A percentile compares a stretch with the other conserved stretches of the same genome.
phyloP scores from a whole-genome alignment of 2,797 vertebrate genomes.

The Acrossocheilus fasciatus region DNA sequence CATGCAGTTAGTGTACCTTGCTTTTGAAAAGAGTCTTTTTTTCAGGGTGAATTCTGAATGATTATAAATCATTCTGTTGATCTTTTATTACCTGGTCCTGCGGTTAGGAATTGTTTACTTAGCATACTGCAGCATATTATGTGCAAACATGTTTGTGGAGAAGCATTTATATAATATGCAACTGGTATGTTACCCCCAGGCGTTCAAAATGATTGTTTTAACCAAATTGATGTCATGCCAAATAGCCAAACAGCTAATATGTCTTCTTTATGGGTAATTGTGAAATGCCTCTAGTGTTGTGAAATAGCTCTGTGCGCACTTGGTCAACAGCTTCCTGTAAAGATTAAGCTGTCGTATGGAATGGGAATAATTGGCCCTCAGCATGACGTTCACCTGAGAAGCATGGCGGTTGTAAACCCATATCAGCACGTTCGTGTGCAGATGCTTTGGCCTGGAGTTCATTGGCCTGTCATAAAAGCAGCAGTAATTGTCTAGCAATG shows the following conservation, averaged over 20 bases:
- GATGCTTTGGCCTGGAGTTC: conserved; percentile 15
- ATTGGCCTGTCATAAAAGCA: conserved; percentile 35
- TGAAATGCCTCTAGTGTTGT: conserved; percentile 29
- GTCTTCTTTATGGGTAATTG: conserved; percentile 11
- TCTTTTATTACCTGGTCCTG: neutral
- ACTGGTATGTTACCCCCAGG: neutral
- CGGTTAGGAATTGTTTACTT: conserved; percentile 17
- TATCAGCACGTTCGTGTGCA: conserved; percentile 23
- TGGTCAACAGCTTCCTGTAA: conserved; percentile 29
- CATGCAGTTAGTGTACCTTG: neutral
- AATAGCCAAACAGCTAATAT: conserved; percentile 25
- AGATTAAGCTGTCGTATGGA: conserved; percentile 44
- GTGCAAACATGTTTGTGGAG: neutral
- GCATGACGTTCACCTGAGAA: conserved; percentile 26
- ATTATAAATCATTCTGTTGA: neutral
- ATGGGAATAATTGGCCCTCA: conserved; percentile 47
- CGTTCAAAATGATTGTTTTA: conserved; percentile 15
- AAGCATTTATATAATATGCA: neutral
- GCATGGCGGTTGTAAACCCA: conserved; percentile 29
- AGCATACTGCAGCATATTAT: neutral
- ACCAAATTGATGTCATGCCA: conserved; percentile 28
- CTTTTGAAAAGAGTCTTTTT: neutral
- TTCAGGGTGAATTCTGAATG: neutral
- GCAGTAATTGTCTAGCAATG: conserved; percentile 10
- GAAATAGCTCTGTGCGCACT: conserved; percentile 13